A percentile compares a stretch with the other conserved stretches of the same genome.
Conservation (phyloP, 2,888 invertebrate genomes). For the Cantharis flavilabris region DNA sequence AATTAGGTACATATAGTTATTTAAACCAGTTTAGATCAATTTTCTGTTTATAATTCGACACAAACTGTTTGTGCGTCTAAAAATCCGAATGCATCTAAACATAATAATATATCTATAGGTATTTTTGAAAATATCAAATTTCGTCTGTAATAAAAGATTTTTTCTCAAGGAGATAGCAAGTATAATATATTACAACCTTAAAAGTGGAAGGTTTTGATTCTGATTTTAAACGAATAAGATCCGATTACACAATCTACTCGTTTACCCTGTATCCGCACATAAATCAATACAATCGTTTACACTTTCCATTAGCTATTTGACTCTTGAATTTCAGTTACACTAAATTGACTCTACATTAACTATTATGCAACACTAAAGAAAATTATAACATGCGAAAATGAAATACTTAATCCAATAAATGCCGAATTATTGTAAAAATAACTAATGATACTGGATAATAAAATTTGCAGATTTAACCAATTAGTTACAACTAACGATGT, state of each 20-base stretch:
- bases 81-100: neutral
- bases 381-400: neutral
- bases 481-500: neutral
- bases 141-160: neutral
- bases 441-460: neutral
- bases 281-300: neutral
- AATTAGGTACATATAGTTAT: neutral
- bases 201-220: neutral
- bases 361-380: neutral
- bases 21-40: neutral
- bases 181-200: neutral
- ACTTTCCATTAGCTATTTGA: neutral
- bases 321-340: neutral
- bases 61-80: neutral
- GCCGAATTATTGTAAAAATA: neutral
- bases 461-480: neutral
- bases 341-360: neutral
- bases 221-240: neutral
- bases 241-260: neutral
- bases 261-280: neutral
- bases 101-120: neutral
- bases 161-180: neutral
- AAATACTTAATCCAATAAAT: neutral
- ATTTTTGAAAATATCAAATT: neutral
- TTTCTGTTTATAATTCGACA: neutral